Evolutionary conservation across 2,113 vertebrate genomes (phyloP).

Genomic region (Aldabrachelys gigantea): DNA sequence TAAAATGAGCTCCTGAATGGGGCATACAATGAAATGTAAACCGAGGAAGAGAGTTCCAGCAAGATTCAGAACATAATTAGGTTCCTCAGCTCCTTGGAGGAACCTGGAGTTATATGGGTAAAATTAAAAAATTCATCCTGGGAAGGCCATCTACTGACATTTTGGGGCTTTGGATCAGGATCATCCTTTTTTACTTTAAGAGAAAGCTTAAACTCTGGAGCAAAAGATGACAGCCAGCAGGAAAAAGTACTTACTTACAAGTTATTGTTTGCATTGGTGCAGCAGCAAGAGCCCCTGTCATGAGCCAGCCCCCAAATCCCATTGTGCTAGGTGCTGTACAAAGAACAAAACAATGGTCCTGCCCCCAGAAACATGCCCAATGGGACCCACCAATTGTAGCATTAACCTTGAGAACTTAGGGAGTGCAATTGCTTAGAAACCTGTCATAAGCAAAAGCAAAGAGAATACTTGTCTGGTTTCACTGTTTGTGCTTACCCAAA

Average conservation of each 20-base stretch:
- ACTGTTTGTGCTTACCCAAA: neutral
- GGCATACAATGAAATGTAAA: neutral
- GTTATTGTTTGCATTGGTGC: neutral
- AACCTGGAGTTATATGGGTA: neutral
- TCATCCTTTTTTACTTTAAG: neutral
- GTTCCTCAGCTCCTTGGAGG: neutral
- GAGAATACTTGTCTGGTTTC: neutral
- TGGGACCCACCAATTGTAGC: neutral
- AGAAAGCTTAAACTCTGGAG: neutral
- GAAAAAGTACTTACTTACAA: neutral
- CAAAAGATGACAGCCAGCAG: neutral
- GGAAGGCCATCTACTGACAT: neutral
- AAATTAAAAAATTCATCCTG: neutral
- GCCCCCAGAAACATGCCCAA: neutral
- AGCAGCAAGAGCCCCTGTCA: neutral
- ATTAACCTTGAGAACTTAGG: neutral
- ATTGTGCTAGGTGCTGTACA: neutral
- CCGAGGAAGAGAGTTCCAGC: neutral
- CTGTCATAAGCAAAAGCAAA: neutral
- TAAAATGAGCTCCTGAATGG: neutral
- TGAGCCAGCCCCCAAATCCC: neutral
- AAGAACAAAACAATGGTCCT: neutral
- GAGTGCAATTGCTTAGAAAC: neutral
- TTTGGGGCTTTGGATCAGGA: neutral
- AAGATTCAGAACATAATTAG: neutral